Evolutionary conservation across 2,888 invertebrate genomes (phyloP).

Genomic region (Adelognathus sp.): DNA sequence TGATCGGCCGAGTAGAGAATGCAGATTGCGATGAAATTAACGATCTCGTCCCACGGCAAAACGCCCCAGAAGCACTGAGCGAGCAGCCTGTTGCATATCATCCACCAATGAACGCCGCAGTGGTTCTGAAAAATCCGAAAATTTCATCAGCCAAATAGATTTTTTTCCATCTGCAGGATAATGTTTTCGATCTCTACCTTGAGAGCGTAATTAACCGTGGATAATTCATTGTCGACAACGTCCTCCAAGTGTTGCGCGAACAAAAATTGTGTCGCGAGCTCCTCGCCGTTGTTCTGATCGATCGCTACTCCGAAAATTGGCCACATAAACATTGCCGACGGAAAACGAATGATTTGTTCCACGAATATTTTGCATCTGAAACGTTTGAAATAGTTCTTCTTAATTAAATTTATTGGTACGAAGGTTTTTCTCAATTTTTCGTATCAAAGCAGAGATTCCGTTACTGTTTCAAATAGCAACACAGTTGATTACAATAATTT

Average conservation of each 20-base stretch:
- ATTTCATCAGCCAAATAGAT: neutral
- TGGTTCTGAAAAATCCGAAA: slow-evolving; percentile 66
- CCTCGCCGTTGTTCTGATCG: slow-evolving; percentile 70
- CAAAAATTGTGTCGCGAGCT: slow-evolving; percentile 70
- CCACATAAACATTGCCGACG: slow-evolving; percentile 76
- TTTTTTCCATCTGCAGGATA: neutral
- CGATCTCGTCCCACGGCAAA: slow-evolving; percentile 76
- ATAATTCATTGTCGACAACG: slow-evolving; percentile 73
- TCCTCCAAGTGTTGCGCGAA: slow-evolving; percentile 76
- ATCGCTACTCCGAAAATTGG: slow-evolving; percentile 70
- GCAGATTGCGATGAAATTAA: slow-evolving; percentile 75
- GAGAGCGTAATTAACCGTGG: slow-evolving; percentile 72
- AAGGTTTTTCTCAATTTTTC: too few species aligned
- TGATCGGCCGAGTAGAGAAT: slow-evolving; percentile 77
- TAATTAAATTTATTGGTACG: too few species aligned
- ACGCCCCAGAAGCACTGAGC: slow-evolving; percentile 77
- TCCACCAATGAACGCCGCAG: slow-evolving; percentile 77
- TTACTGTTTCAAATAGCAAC: too few species aligned
- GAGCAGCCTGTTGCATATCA: slow-evolving; percentile 74
- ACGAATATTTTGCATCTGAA: slow-evolving; percentile 75
- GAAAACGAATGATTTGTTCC: slow-evolving; percentile 74
- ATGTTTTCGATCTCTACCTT: slow-evolving; percentile 69
- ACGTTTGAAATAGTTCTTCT: slow-evolving; percentile 22
- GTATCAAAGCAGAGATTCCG: too few species aligned
- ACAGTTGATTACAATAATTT: too few species aligned